Evolutionary conservation across 2,888 invertebrate species (phyloP).

Genomic region (Portevinia maculata): DNA sequence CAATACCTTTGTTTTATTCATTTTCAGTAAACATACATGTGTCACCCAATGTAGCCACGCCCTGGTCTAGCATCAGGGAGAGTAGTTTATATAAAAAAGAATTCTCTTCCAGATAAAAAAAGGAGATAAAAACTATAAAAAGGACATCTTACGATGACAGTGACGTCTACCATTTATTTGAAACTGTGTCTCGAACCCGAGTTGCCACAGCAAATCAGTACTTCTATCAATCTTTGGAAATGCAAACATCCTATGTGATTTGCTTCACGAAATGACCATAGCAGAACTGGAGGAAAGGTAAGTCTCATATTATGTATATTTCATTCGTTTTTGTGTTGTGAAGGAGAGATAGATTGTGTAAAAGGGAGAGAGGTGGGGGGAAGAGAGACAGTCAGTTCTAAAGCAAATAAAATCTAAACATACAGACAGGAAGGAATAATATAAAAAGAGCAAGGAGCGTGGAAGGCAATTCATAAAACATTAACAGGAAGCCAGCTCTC

Average conservation of each 20-base stretch:
- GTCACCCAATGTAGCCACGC: slow-evolving; percentile 32
- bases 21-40: slow-evolving; percentile 28
- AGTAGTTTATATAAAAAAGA: slow-evolving; percentile 15
- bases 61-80: slow-evolving; percentile 25
- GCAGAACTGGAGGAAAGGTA: background rate
- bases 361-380: no score
- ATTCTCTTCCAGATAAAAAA: background rate
- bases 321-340: background rate
- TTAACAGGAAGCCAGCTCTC: slow-evolving; percentile 55
- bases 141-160: slow-evolving; percentile 1
- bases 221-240: background rate
- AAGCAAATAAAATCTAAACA: slow-evolving; percentile 15
- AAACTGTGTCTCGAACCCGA: background rate
- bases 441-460: slow-evolving; percentile 26
- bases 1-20: slow-evolving; percentile 34
- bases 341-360: no score
- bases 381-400: no score
- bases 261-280: background rate
- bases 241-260: slow-evolving; percentile 11
- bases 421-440: slow-evolving; percentile 9
- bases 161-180: slow-evolving; percentile 18
- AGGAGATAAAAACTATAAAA: background rate
- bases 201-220: background rate
- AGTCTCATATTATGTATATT: background rate
- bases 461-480: slow-evolving; percentile 55